Base-by-base conservation (phyloP, 2,888 invertebrate species). In the Hirtodrosophila confusa region DNA sequence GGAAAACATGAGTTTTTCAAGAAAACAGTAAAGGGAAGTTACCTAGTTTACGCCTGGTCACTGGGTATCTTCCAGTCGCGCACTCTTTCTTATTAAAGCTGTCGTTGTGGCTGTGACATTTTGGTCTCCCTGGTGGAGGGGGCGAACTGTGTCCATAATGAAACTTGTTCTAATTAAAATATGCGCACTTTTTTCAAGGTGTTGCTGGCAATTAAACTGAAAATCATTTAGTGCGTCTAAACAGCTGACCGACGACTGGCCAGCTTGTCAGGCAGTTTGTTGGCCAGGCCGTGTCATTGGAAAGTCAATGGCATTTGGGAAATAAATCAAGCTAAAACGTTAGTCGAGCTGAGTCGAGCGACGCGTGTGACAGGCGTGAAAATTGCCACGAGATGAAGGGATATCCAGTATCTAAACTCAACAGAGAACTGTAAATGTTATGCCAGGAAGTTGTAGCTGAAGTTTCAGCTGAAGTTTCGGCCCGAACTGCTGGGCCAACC, bases 141-240 rank as follows among this genome's bases (percentile, higher is more conserved):
- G 2, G 27, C n/a, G n/a, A n/a, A n/a, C 9, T 11, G n/a, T 39
- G 41, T 56, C 62, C 71, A 64, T 69, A 73, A 64, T 61, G 68
- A 80, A 88, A 86, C 84, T 88, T 83, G 84, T 88, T 85, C 68
- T 83, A 86, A 83, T 88, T 85, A 80, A 88, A 83, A 83, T 85
- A 85, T 82, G 74, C 76, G 50, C 54, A 71, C 55, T 50, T 51
- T 67, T 61, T 70, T 65, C 79, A 82, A 80, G 86, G 82, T 85
- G 75, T 74, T 68, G 62, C 49, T 40, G 69, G 67, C 80, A 72
- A 72, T 79, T 82, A 71, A 87, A 69, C 57, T 64, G 72, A 73
- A 73, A 84, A 80, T 67, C 54, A 55, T 48, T 51, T 65, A 56
- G 39, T 44, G 49, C 55, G 31, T 36, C 31, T 37, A n/a, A 49